Conservation (phyloP, 1,140 invertebrate species). For the Drosophila repleta region DNA sequence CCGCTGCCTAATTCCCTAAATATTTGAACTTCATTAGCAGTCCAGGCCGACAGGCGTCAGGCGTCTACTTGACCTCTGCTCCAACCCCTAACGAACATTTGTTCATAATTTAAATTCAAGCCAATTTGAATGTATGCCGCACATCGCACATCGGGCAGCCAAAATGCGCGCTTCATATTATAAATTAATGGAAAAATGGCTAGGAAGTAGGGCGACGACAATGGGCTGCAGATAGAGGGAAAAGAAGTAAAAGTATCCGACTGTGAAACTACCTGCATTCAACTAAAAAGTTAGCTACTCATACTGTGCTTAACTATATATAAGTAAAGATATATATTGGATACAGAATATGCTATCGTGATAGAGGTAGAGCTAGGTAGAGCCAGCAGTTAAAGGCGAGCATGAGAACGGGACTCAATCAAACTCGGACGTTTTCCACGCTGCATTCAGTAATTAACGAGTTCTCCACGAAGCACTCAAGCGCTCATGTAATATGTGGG, state of each 20-base stretch:
- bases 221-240: background rate
- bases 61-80: conserved; percentile 21
- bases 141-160: conserved; percentile 24
- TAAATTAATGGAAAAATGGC: conserved; percentile 18
- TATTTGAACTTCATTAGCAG: conserved; percentile 78
- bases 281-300: no score
- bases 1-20: conserved; percentile 51
- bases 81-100: conserved; percentile 44
- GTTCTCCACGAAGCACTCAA: conserved; percentile 4
- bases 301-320: no score
- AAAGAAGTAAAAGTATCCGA: background rate
- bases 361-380: no score
- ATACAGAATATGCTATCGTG: no score
- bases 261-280: no score
- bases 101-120: conserved; percentile 73
- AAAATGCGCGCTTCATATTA: conserved; percentile 19
- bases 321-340: no score
- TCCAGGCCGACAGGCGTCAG: conserved; percentile 13
- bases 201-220: conserved; percentile 7
- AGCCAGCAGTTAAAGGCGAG: conserved; percentile 1
- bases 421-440: conserved; percentile 10
- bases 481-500: conserved; percentile 29
- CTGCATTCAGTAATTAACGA: conserved; percentile 5
- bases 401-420: background rate
- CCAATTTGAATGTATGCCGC: conserved; percentile 60